Evolutionary conservation across 2,888 invertebrate genomes (phyloP).

Genomic region (Acholoe squamosa): DNA sequence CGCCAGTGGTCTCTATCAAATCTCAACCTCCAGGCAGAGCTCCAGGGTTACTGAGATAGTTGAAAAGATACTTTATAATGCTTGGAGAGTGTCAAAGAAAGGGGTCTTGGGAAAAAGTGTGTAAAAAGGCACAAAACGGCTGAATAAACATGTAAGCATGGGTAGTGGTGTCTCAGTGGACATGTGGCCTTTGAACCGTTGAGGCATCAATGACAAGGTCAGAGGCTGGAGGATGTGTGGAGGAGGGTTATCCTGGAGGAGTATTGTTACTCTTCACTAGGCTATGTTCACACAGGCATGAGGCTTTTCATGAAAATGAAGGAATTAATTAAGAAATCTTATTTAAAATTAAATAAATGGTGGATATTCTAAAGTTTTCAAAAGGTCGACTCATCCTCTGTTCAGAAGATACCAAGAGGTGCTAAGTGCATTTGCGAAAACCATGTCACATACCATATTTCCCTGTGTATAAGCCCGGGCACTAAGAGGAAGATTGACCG

Average conservation of each 20-base stretch:
- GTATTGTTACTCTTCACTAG: neutral
- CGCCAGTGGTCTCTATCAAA: neutral
- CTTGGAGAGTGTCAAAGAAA: neutral
- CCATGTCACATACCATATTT: too few relatives aligned
- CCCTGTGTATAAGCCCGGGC: too few relatives aligned
- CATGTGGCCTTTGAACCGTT: neutral
- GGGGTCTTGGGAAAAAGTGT: neutral
- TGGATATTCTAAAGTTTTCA: too few relatives aligned
- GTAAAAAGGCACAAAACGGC: neutral
- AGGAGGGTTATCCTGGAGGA: neutral
- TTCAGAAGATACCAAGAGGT: too few relatives aligned
- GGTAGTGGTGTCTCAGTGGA: constrained; percentile 1
- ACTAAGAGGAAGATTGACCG: too few relatives aligned
- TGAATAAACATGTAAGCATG: constrained; percentile 28
- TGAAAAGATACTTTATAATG: neutral
- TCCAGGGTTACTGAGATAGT: neutral
- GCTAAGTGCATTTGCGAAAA: too few relatives aligned
- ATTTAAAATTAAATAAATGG: too few relatives aligned
- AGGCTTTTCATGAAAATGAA: too few relatives aligned
- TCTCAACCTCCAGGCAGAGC: neutral
- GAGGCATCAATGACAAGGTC: constrained; percentile 7
- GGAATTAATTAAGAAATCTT: too few relatives aligned
- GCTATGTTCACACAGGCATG: too few relatives aligned
- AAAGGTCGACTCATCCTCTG: too few relatives aligned
- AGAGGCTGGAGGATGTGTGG: neutral